phyloP scores from a whole-genome alignment of 2,888 invertebrate species.

The Neoaliturus tenellus region DNA sequence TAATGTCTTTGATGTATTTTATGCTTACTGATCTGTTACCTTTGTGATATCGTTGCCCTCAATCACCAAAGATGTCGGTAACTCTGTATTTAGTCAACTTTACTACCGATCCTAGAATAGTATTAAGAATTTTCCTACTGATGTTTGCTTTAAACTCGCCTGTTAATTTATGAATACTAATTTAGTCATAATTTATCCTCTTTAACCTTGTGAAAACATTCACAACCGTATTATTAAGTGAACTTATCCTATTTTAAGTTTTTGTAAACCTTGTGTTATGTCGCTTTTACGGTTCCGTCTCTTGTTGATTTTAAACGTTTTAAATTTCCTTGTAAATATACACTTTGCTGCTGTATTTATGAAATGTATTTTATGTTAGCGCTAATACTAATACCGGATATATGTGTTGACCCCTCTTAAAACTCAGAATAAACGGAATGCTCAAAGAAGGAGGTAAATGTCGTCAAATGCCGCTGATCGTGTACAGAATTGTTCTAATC shows the following conservation, averaged over 20 bases:
- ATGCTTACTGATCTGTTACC: too few relatives aligned
- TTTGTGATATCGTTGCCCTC: not conserved
- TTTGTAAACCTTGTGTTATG: slow-evolving; percentile 42
- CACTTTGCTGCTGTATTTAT: slow-evolving; percentile 33
- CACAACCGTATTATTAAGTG: slow-evolving; percentile 31
- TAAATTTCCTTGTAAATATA: slow-evolving; percentile 38
- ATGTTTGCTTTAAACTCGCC: slow-evolving; percentile 44
- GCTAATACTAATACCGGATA: slow-evolving; percentile 41
- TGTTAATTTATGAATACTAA: slow-evolving; percentile 46
- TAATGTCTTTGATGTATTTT: too few relatives aligned
- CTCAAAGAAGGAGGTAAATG: not conserved
- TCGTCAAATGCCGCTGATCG: not conserved
- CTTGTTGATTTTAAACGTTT: slow-evolving; percentile 4
- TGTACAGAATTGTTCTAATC: not conserved
- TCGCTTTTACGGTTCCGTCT: slow-evolving; percentile 33
- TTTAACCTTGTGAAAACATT: not conserved
- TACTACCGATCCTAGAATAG: slow-evolving; percentile 55
- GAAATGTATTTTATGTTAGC: slow-evolving; percentile 47
- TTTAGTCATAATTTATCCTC: slow-evolving; percentile 52
- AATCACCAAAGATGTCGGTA: not conserved
- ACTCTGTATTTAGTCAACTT: slow-evolving; percentile 49
- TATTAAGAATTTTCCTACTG: slow-evolving; percentile 54
- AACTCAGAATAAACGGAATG: slow-evolving; percentile 39
- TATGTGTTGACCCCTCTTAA: slow-evolving; percentile 13
- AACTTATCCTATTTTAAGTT: slow-evolving; percentile 42